phyloP scores from a whole-genome alignment of 1,140 invertebrate genomes.

The Drosophila micromelanica region DNA sequence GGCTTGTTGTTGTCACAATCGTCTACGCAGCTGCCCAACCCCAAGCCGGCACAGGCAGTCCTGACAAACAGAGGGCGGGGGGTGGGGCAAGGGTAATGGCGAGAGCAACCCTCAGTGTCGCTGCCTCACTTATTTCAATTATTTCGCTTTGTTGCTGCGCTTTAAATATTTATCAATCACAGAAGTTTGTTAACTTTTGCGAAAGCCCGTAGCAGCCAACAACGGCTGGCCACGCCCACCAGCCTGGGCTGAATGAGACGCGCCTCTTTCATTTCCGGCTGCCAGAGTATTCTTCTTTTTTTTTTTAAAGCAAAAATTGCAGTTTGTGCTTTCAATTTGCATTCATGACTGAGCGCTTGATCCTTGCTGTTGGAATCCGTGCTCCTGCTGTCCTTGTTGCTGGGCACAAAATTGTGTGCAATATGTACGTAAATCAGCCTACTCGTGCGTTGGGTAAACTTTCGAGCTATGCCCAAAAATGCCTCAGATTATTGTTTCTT shows the following conservation, averaged over 20 bases:
- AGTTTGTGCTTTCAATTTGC: conserved; percentile 72
- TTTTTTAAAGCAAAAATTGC: conserved; percentile 51
- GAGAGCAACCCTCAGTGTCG: conserved; percentile 48
- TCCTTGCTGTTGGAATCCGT: conserved; percentile 23
- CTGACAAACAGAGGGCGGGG: not conserved
- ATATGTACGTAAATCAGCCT: conserved; percentile 66
- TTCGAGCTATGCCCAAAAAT: conserved; percentile 40
- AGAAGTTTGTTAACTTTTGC: conserved; percentile 65
- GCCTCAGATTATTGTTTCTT: conserved; percentile 56
- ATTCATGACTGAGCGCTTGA: conserved; percentile 49
- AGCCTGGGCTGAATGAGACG: conserved; percentile 1
- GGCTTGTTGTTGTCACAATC: conserved; percentile 69
- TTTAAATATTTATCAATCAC: conserved; percentile 83
- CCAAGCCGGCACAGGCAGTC: not conserved
- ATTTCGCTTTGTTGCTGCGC: conserved; percentile 80
- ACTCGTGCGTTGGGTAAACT: conserved; percentile 11
- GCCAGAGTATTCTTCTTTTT: conserved; percentile 3
- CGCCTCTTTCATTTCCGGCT: conserved; percentile 48
- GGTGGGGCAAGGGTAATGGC: not conserved
- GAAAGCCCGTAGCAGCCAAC: conserved; percentile 8
- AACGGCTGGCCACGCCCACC: not conserved
- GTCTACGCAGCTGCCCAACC: conserved; percentile 32
- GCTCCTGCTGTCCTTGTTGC: conserved; percentile 9
- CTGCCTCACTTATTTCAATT: conserved; percentile 77
- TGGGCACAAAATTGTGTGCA: conserved; percentile 15